Evolutionary conservation across 2,888 invertebrate species (phyloP).

Genomic region (Pollenia griseotomentosa): DNA sequence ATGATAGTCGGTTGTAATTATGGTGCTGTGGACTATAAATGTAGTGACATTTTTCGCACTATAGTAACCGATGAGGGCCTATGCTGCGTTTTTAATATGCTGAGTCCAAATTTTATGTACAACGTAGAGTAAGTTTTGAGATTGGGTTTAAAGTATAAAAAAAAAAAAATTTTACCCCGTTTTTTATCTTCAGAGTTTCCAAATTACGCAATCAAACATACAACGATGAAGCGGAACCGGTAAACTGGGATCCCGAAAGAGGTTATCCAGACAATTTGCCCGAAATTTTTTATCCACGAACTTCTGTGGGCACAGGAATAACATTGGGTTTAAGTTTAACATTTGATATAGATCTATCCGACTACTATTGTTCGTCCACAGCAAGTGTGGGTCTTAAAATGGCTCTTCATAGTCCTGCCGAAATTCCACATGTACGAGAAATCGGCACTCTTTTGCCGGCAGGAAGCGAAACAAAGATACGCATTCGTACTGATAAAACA

Average conservation of each 20-base stretch:
- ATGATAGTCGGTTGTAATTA: conserved; percentile 89
- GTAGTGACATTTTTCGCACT: conserved; percentile 89
- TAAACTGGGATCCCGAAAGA: conserved; percentile 90
- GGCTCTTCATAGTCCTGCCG: conserved; percentile 75
- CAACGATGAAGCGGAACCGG: conserved; percentile 59
- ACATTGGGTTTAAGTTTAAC: conserved; percentile 88
- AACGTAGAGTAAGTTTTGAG: conserved; percentile 38
- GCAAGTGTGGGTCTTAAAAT: conserved; percentile 84
- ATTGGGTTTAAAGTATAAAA: too few species aligned
- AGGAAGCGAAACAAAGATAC: conserved; percentile 75
- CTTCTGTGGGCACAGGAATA: conserved; percentile 86
- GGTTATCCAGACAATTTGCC: conserved; percentile 87
- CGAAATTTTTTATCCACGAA: conserved; percentile 85
- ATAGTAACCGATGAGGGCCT: conserved; percentile 88
- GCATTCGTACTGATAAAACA: conserved; percentile 70
- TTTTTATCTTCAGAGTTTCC: conserved; percentile 24
- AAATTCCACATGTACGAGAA: conserved; percentile 74
- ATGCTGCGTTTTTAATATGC: conserved; percentile 92
- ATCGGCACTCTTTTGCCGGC: conserved; percentile 74
- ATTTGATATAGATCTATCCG: conserved; percentile 88
- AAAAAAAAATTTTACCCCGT: too few species aligned
- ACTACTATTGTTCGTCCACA: conserved; percentile 91
- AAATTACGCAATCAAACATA: conserved; percentile 43
- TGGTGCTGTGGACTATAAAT: conserved; percentile 86
- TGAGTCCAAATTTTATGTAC: conserved; percentile 85